These are phyloP conservation scores for Xestia sexstrigata DNA, from an alignment of 2,888 invertebrate genomes.

Conservation along the genomic window DNA sequence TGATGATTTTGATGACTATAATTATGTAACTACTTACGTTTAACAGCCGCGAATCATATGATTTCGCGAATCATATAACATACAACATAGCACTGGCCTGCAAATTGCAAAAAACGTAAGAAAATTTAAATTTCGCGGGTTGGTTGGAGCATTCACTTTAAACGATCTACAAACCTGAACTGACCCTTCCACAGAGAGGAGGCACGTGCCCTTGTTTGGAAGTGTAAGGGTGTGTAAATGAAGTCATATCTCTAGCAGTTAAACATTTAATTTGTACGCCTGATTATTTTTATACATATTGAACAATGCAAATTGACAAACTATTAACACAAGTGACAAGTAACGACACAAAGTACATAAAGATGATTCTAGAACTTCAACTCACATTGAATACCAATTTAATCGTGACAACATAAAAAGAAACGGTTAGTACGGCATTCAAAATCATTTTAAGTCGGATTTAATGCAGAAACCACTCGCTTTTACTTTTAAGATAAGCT, in stretches of 20 bases:
- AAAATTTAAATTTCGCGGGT: no score
- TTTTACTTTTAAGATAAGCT: constrained; percentile 37
- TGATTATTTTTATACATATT: neutral
- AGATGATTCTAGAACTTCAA: neutral
- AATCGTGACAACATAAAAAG: neutral
- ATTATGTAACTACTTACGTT: no score
- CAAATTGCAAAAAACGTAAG: no score
- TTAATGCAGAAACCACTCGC: constrained; percentile 10
- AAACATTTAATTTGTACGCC: neutral
- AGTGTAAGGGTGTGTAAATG: neutral
- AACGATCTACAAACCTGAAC: neutral
- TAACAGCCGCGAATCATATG: no score
- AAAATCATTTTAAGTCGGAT: neutral
- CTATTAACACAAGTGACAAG: constrained; percentile 4
- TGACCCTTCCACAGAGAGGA: neutral
- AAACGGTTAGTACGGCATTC: neutral
- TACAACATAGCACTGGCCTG: no score
- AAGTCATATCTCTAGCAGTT: neutral
- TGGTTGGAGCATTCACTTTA: neutral
- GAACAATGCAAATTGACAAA: neutral
- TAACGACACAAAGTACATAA: neutral
- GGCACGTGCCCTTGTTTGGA: no score
- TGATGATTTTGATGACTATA: no score
- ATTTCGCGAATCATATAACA: no score
- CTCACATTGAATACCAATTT: constrained; percentile 18